Percentiles rank a stretch among this genome's conserved stretches.
phyloP scores from a whole-genome alignment of 1,140 invertebrate genomes.

The Papilio machaon region DNA sequence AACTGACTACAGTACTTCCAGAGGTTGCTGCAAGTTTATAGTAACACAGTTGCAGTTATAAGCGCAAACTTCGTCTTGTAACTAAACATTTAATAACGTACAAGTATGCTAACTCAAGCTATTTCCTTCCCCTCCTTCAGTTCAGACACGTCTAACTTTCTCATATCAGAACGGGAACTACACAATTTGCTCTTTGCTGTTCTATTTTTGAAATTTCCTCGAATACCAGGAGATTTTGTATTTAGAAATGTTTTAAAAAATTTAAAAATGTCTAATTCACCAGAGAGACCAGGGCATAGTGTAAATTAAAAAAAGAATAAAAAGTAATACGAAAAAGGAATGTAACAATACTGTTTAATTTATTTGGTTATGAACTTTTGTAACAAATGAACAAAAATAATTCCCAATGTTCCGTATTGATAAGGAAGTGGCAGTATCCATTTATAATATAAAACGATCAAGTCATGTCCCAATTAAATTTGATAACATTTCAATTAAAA shows the following conservation, averaged over 20 bases:
- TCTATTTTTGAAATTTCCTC: not conserved
- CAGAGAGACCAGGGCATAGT: too few species aligned
- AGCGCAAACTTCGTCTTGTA: slow-evolving; percentile 16
- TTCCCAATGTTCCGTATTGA: not conserved
- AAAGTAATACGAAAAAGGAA: too few species aligned
- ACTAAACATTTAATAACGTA: slow-evolving; percentile 30
- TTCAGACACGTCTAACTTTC: slow-evolving; percentile 24
- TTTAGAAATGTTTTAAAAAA: not conserved
- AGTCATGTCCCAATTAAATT: slow-evolving; percentile 18
- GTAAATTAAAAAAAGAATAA: too few species aligned
- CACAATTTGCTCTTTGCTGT: not conserved
- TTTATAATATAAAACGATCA: slow-evolving; percentile 8
- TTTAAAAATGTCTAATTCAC: too few species aligned
- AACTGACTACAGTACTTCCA: not conserved
- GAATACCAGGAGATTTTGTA: not conserved
- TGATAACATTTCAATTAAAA: slow-evolving; percentile 26
- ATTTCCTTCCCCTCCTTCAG: not conserved
- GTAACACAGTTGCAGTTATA: slow-evolving; percentile 12
- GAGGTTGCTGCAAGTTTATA: not conserved
- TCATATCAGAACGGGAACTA: not conserved
- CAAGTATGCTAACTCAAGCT: slow-evolving; percentile 23
- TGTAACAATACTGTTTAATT: too few species aligned
- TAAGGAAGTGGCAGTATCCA: not conserved
- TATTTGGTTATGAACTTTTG: too few species aligned
- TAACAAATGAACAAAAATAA: too few species aligned